Conservation (phyloP, 2,797 vertebrate genomes). For the Esox masquinongy region DNA sequence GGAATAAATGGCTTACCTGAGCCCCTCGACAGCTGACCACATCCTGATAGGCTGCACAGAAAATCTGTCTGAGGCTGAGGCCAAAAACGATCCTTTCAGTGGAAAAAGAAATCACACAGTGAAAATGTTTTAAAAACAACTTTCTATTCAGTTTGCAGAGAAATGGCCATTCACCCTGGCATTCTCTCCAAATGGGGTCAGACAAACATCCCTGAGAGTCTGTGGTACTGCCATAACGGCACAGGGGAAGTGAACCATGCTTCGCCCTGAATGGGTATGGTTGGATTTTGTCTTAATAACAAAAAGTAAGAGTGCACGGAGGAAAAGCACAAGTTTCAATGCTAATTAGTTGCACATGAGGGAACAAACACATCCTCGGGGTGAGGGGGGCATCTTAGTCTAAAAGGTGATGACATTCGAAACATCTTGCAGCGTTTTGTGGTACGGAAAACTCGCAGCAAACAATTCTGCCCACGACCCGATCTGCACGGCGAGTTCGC, state of each 20-base stretch:
- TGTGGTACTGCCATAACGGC: slow-evolving; percentile 19
- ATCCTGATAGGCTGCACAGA: slow-evolving; percentile 54
- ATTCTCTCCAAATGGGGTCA: slow-evolving; percentile 1
- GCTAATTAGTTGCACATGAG: slow-evolving; percentile 71
- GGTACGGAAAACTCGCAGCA: slow-evolving; percentile 63
- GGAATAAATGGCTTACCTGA: slow-evolving; percentile 71
- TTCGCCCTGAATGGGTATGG: slow-evolving; percentile 59
- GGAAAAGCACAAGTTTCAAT: slow-evolving; percentile 54
- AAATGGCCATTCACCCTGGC: slow-evolving; percentile 28
- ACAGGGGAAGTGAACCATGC: slow-evolving; percentile 50
- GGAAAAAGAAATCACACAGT: slow-evolving; percentile 41
- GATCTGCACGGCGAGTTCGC: slow-evolving; percentile 42
- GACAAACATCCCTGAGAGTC: slow-evolving; percentile 42
- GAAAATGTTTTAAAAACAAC: slow-evolving; percentile 60
- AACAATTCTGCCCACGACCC: slow-evolving; percentile 55
- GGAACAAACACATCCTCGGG: slow-evolving; percentile 40
- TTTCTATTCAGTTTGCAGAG: slow-evolving; percentile 50
- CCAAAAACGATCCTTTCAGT: slow-evolving; percentile 38
- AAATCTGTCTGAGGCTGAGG: slow-evolving; percentile 38
- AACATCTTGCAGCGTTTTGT: slow-evolving; percentile 77
- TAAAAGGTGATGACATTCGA: slow-evolving; percentile 68
- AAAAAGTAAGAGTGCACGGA: slow-evolving; percentile 32
- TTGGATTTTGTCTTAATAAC: slow-evolving; percentile 46
- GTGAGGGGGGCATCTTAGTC: slow-evolving; percentile 49
- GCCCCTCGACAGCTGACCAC: slow-evolving; percentile 62